Evolutionary conservation across 1,140 invertebrate species (phyloP).

Genomic region (Portunus trituberculatus): DNA sequence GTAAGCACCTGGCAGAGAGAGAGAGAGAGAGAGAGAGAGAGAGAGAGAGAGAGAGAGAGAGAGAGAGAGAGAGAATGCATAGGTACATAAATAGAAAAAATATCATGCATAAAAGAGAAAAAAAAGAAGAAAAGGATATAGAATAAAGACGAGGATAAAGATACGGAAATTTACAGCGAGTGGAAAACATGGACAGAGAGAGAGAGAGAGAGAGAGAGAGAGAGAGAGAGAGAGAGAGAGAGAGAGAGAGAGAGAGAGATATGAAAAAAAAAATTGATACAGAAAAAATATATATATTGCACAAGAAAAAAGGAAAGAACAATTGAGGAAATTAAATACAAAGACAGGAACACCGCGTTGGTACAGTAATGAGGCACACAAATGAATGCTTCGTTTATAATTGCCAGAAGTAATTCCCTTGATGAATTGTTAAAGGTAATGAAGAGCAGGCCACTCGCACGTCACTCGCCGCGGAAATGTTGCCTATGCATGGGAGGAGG

Average conservation of each 20-base stretch:
- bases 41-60: neutral
- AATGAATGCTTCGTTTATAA: neutral
- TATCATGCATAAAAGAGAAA: neutral
- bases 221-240: no score
- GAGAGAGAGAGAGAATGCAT: neutral
- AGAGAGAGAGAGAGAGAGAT: no score
- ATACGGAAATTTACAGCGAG: no score
- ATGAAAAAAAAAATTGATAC: no score
- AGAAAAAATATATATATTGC: no score
- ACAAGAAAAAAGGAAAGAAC: neutral
- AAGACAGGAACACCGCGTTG: neutral
- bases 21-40: conserved; percentile 20
- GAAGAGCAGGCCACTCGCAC: neutral
- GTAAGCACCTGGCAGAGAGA: neutral
- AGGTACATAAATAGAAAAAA: no score
- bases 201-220: no score
- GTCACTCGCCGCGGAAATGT: neutral
- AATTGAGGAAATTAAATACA: neutral
- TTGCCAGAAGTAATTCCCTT: neutral
- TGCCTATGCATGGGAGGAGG: neutral
- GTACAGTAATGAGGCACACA: neutral
- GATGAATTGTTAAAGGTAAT: neutral
- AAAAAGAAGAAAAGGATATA: neutral
- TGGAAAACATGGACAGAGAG: no score
- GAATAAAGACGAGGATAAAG: no score